These are phyloP conservation scores for Scomber colias DNA, from an alignment of 2,113 vertebrate species.

Conservation along the genomic window DNA sequence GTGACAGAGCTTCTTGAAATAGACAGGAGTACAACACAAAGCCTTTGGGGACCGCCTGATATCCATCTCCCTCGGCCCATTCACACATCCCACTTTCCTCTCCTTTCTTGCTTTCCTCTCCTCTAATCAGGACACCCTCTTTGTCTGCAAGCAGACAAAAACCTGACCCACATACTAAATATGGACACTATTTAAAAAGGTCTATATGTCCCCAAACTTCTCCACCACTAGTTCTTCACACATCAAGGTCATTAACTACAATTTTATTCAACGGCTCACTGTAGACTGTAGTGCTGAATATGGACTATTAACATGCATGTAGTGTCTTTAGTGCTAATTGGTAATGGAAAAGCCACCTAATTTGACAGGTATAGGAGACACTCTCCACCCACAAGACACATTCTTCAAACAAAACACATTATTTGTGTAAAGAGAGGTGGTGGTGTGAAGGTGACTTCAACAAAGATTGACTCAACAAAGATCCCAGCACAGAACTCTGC, in stretches of 20 bases:
- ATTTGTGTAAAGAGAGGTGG: no score
- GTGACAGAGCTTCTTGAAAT: slow-evolving; percentile 69
- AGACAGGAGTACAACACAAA: slow-evolving; percentile 73
- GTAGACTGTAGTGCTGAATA: slow-evolving; percentile 6
- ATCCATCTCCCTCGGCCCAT: slow-evolving; percentile 69
- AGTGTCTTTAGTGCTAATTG: not conserved
- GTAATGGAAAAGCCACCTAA: slow-evolving; percentile 13
- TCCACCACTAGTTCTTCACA: slow-evolving; percentile 13
- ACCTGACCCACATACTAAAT: slow-evolving; percentile 81
- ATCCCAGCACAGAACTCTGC: no score
- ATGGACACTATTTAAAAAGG: slow-evolving; percentile 58
- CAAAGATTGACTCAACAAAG: no score
- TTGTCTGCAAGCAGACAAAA: slow-evolving; percentile 69
- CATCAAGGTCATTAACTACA: slow-evolving; percentile 53
- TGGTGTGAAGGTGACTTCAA: no score
- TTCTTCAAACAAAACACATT: no score
- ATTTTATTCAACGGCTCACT: not conserved
- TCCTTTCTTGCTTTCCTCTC: slow-evolving; percentile 39
- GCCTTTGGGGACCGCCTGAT: slow-evolving; percentile 70
- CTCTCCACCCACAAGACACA: no score
- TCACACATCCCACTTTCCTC: slow-evolving; percentile 69
- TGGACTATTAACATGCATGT: not conserved
- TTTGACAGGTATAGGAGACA: no score
- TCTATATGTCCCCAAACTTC: slow-evolving; percentile 62
- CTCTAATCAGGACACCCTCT: slow-evolving; percentile 70